Evolutionary conservation across 1,140 invertebrate species (phyloP), one percentile per base, ranked within the genome.

Genomic region (Pogonus chalceus): DNA sequence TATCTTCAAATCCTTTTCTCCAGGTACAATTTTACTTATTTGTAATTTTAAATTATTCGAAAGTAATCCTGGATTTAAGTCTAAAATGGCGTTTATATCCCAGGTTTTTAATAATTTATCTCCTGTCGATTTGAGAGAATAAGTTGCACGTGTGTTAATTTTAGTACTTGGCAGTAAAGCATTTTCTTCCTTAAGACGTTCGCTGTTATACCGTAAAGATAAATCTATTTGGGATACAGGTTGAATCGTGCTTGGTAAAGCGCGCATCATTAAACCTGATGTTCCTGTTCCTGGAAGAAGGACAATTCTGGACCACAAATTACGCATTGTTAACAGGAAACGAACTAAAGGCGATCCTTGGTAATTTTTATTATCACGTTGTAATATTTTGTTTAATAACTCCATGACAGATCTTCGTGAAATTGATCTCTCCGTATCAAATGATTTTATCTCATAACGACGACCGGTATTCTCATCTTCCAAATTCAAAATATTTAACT

Each of bases 1-100:
- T 47, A 75, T 64, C 61, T 72, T 58, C 4, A 7, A 31, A 51
- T 69, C 65, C 18, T 67, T 65, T 37, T 72, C 62, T 20, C 61
- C 65, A 9, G 66, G 64, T 14, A 60, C 61, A 1, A 51, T 55
- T 50, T 66, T 65, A 2, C 60, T 72, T 4, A 74, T 18, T 2
- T 60, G 54, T 12, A 66, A 20, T 58, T 66, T 65, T 2, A 71
- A 3, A 24, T 52, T 60, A 18, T 68, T 70, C 1, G 54, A 21
- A 0, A 58, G 35, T 23, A 68, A 64, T 20, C 63, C 66, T 35
- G 58, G 35, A 37, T 64, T 62, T 20, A 65, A 20, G 3, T 71
- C 62, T n/a, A 62, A 1, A 18, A 67, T 63, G 2, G 68, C 3
- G 37, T 70, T 64, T 1, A 67, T 7, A 20, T 73, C 61, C 72